Conservation (phyloP, 2,113 vertebrate genomes). For the Artemisiospiza belli region DNA sequence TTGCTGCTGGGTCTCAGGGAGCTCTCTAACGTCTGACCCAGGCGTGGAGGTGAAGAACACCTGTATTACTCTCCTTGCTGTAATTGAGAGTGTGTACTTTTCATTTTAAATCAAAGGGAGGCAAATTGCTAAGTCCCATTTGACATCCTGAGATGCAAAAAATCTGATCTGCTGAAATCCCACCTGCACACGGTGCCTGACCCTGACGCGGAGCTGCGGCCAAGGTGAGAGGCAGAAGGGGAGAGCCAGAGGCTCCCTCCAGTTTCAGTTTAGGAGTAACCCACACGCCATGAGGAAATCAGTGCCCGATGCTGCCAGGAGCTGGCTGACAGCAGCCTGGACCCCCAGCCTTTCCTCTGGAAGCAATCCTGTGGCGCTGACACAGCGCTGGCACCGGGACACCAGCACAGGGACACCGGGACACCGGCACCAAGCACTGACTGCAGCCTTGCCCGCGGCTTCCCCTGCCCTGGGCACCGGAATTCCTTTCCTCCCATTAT, state of each 20-base stretch:
- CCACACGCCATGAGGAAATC: not conserved
- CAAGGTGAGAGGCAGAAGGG: not conserved
- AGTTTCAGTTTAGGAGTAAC: not conserved
- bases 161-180: not conserved
- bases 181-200: not conserved
- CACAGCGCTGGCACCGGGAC: not conserved
- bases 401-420: no score
- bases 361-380: not conserved
- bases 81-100: fast-evolving
- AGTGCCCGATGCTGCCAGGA: not conserved
- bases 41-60: not conserved
- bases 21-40: fast-evolving
- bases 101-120: not conserved
- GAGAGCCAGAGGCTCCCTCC: not conserved
- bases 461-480: not conserved
- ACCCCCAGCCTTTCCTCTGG: not conserved
- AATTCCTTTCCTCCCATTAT: not conserved
- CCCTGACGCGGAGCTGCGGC: not conserved
- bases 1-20: fast-evolving
- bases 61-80: not conserved
- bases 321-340: not conserved
- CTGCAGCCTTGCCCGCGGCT: not conserved
- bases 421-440: not conserved
- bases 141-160: not conserved
- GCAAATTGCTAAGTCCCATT: not conserved